Percentiles rank a stretch among this genome's conserved stretches.
phyloP scores from a whole-genome alignment of 2,888 invertebrate species.

The Agrochola lota region DNA sequence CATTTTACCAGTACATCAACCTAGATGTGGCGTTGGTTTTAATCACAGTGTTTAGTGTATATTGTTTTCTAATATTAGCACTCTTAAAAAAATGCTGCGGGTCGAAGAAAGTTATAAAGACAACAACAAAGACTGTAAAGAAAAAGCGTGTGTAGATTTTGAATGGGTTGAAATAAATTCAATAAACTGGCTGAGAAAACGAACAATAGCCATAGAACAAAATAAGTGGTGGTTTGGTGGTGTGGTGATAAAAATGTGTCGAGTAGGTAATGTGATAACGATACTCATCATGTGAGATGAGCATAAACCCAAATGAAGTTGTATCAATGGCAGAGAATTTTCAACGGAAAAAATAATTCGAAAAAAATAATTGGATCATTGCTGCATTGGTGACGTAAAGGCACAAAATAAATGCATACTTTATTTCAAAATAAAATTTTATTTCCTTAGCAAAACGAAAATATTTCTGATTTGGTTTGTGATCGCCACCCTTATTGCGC shows the following conservation, averaged over 20 bases:
- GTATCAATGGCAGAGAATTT: too few species aligned
- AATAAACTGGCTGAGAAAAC: background rate
- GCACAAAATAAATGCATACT: background rate
- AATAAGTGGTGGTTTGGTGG: background rate
- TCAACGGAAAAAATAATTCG: background rate
- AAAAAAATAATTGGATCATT: background rate
- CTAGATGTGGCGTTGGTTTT: conserved; percentile 77
- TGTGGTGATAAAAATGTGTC: background rate
- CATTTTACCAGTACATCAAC: conserved; percentile 88
- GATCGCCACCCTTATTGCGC: too few species aligned
- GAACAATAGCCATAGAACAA: background rate
- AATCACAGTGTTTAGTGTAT: conserved; percentile 55
- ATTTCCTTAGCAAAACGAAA: background rate
- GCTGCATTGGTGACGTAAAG: background rate
- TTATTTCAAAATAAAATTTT: background rate
- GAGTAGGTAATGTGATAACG: too few species aligned
- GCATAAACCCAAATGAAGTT: background rate
- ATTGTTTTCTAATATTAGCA: conserved; percentile 59
- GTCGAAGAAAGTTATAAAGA: conserved; percentile 43
- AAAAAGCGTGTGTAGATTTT: conserved; percentile 67
- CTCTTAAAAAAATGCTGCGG: conserved; percentile 57
- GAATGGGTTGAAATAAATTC: background rate
- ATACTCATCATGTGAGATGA: background rate
- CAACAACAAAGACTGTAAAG: conserved; percentile 47
- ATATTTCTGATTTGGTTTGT: background rate